Conservation (phyloP, 30 jellyfish, hydroid and myxozoan genomes). For the Nemopilema nomurai region DNA sequence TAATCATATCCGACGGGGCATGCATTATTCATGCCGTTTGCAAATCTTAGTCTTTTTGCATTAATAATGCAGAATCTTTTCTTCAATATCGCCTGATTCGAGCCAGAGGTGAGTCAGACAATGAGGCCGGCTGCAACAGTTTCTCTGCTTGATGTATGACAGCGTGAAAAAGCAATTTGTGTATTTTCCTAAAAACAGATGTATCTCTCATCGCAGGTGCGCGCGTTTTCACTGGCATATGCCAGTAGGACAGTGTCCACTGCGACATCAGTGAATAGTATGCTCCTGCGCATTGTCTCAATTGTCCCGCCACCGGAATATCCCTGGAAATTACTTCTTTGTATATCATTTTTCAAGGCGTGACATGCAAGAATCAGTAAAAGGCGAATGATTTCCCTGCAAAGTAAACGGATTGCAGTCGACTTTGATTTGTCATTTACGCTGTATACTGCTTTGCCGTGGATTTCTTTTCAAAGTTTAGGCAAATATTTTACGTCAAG, state of each 20-base stretch:
- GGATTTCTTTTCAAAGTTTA: not conserved
- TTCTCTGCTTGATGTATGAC: not conserved
- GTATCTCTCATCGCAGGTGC: no score
- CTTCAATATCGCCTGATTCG: not conserved
- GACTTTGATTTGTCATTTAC: not conserved
- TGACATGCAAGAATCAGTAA: not conserved
- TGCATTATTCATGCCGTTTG: not conserved
- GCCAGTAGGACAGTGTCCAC: no score
- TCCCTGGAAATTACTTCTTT: no score
- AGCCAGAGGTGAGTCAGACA: not conserved
- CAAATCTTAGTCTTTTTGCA: not conserved
- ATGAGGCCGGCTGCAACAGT: not conserved
- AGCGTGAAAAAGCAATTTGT: not conserved
- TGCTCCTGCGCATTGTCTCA: no score
- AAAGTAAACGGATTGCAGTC: not conserved
- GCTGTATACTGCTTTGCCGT: not conserved
- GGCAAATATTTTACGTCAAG: no score
- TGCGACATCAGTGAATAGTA: not conserved
- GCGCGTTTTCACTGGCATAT: no score
- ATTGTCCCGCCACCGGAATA: no score
- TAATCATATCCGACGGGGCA: not conserved
- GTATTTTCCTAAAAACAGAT: not conserved
- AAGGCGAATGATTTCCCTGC: not conserved
- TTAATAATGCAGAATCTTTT: no score
- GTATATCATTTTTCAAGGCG: not conserved